Evolutionary conservation across 2,888 invertebrate species (phyloP), one percentile per base, ranked within the genome.

Genomic region (Tethea ocularis): DNA sequence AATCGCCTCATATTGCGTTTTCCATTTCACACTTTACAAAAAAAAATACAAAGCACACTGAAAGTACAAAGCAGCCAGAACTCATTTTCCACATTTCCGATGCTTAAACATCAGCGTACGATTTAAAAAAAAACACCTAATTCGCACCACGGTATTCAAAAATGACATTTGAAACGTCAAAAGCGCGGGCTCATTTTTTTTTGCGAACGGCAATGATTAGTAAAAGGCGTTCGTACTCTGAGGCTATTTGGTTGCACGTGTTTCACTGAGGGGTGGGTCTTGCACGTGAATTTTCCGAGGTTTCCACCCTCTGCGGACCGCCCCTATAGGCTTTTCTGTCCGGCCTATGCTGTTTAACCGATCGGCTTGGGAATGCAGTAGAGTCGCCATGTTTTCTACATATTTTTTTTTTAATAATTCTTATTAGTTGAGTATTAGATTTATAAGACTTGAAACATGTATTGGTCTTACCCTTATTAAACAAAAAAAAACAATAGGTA

Each of bases 271-370:
- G 91, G 92, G 89, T 87, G 91, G 91, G 89, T 72, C 86, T 87
- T 84, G 85, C 88, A 90, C 91, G 91, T 91, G 91, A 92, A 91
- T 91, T 91, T 93, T 91, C 93, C 92, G 87, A 91, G 88, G 93
- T 92, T 92, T 89, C 93, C 92, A 92, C 93, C 93, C 93, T 88
- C 88, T 78, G 82, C 91, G 92, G 91, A 90, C 92, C 93, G 93
- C 93, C 93, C 92, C 93, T 92, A 89, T 92, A 92, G 92, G 93
- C 93, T 92, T 93, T 93, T 93, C 93, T 92, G 92, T 91, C 91
- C 92, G 88, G 93, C 93, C 93, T 93, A 92, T 91, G 89, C 91
- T 88, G 91, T 91, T 92, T 89, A 90, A 91, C 89, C 84, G 89
- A 92, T 91, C 87, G 90, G 80, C 83, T 88, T 82, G 63, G 62